Conservation (phyloP, 2,888 invertebrate genomes). For the Cerastis leucographa region DNA sequence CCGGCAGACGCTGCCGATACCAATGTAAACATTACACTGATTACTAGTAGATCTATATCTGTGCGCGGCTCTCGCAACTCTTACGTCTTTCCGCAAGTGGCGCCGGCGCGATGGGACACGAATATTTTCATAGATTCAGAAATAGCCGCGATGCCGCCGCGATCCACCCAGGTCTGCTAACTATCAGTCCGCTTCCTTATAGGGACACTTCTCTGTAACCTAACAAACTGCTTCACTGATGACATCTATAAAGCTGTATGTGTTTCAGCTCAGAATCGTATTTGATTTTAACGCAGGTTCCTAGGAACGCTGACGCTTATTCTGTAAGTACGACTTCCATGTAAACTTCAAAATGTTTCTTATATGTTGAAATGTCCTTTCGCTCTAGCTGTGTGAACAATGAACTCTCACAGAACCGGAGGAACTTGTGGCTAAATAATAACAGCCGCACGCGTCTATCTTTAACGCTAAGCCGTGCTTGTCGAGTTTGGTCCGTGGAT, state of each 20-base stretch:
- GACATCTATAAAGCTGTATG: slow-evolving; percentile 1
- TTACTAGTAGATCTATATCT: slow-evolving; percentile 54
- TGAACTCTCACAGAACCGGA: not conserved
- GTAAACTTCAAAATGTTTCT: not conserved
- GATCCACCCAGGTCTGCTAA: slow-evolving; percentile 44
- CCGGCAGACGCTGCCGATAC: slow-evolving; percentile 36
- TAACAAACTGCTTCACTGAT: slow-evolving; percentile 24
- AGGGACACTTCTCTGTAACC: slow-evolving; percentile 45
- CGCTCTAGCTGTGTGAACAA: not conserved
- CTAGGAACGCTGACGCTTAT: not conserved
- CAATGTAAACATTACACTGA: slow-evolving; percentile 36
- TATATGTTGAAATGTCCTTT: not conserved
- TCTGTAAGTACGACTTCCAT: slow-evolving; percentile 1
- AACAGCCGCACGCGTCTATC: no score
- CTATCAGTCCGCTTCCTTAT: slow-evolving; percentile 60
- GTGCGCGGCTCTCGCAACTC: slow-evolving; percentile 19
- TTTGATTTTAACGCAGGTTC: not conserved
- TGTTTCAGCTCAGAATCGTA: not conserved
- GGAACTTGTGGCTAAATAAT: no score
- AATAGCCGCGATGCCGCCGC: slow-evolving; percentile 75
- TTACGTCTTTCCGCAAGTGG: slow-evolving; percentile 65
- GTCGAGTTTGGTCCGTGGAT: no score
- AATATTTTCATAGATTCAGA: slow-evolving; percentile 83
- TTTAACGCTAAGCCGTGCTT: no score
- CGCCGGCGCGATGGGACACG: slow-evolving; percentile 79